Base-by-base conservation (phyloP, 2,888 invertebrate genomes). In the Macropis europaea region DNA sequence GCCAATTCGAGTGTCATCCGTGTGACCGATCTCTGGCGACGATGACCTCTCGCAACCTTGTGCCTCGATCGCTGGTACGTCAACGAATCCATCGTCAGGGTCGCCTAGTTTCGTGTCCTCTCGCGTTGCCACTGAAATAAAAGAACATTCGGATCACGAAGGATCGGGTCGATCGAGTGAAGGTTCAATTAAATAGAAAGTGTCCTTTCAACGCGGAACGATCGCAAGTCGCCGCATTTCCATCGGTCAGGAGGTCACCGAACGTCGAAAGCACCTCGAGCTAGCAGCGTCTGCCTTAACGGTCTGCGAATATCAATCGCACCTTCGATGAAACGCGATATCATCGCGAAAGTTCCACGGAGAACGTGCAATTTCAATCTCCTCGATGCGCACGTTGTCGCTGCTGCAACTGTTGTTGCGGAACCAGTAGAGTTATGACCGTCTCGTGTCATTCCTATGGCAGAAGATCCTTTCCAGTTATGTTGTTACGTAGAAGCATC, bases 181-280 rank as follows among this genome's bases (percentile, higher is more conserved):
- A 4, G 24, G 45, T 34, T 36, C 52, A 47, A 74, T 74, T 62
- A 60, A 79, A 36, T 80, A 77, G 79, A 80, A 79, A 80, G 77
- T 71, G 48, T 56, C 60, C 66, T 63, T 70, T 74, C 60, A 45
- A 47, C 15, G 53, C 43, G 50, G 36, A 61, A 45, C 40, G 60
- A 60, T 57, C 34, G 26, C 43, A 32, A 13, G 17, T 38, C 32
- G n/a, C 32, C 6, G 13, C 24, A 36, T 60, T 73, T 53, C 5
- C 61, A 11, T 19, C 47, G 60, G 68, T 57, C 47, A 22, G 45
- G 48, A 30, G 68, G 70, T 70, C 70, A 59, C 34, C 52, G n/a
- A 40, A 28, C 42, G 22, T 36, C 48, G 50, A 26, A 26, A 45
- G 38, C 62, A 38, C n/a, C 47, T 34, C 9, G 15, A 40, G n/a